Conservation (phyloP, 2,888 invertebrate genomes). For the Alitta virens region DNA sequence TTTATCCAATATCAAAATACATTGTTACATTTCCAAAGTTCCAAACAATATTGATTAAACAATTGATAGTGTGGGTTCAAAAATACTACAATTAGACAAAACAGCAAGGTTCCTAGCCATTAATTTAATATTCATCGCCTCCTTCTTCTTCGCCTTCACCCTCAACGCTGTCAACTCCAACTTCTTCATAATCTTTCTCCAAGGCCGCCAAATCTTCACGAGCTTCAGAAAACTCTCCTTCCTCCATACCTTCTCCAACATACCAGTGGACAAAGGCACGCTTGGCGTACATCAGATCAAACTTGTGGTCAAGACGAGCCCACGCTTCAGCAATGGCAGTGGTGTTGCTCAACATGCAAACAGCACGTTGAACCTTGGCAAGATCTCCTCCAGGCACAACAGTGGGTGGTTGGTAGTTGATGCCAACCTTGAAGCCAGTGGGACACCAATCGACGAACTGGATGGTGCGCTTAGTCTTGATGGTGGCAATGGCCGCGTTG, state of each 20-base stretch:
- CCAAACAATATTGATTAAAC: too few relatives aligned
- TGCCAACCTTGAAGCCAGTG: conserved; percentile 13
- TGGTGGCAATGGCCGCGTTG: conserved; percentile 13
- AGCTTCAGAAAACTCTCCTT: conserved; percentile 11
- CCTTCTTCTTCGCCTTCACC: conserved; percentile 5
- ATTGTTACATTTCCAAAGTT: too few relatives aligned
- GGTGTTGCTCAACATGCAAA: conserved; percentile 68
- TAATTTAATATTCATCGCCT: conserved; percentile 8
- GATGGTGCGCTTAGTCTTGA: conserved; percentile 14
- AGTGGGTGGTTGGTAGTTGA: conserved; percentile 12
- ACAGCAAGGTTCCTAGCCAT: too few relatives aligned
- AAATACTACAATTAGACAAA: too few relatives aligned
- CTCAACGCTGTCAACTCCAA: conserved; percentile 5
- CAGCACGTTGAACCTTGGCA: conserved; percentile 72
- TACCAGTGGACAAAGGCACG: conserved; percentile 13
- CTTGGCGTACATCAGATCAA: conserved; percentile 12
- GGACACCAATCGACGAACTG: conserved; percentile 13
- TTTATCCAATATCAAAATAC: too few relatives aligned
- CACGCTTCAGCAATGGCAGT: conserved; percentile 13
- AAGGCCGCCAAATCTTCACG: conserved; percentile 11
- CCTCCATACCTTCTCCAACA: conserved; percentile 12
- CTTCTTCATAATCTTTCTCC: conserved; percentile 12
- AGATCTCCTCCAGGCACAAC: conserved; percentile 66
- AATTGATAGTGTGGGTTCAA: too few relatives aligned
- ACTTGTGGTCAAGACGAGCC: conserved; percentile 16